These are phyloP conservation scores for Turdus rufiventris DNA, from an alignment of 2,113 vertebrate species.

Conservation along the genomic window DNA sequence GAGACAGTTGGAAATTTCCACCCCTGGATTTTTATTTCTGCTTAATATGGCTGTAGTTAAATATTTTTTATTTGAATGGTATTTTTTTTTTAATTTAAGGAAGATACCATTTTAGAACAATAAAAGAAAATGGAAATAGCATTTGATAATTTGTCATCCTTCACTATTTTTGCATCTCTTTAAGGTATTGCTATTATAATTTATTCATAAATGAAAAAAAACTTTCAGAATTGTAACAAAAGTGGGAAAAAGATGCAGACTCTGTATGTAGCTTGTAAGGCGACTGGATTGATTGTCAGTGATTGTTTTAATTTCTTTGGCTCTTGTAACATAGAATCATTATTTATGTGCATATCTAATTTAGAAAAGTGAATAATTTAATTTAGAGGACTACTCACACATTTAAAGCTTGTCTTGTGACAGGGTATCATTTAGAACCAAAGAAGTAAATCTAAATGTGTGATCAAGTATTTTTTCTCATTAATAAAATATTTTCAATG, in stretches of 20 bases:
- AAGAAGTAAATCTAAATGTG: neutral
- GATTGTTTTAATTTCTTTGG: neutral
- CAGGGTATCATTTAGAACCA: neutral
- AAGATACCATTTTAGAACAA: neutral
- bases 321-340: neutral
- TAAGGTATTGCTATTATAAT: neutral
- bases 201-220: neutral
- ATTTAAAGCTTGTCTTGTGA: neutral
- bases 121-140: neutral
- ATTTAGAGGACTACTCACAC: neutral
- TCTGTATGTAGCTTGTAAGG: neutral
- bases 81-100: neutral
- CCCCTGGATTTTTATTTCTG: neutral
- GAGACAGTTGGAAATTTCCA: neutral
- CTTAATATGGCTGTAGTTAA: neutral
- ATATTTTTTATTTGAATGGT: fast-evolving
- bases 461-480: neutral
- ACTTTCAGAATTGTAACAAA: neutral
- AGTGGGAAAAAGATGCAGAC: neutral
- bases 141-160: neutral
- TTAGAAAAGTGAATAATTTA: neutral
- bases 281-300: neutral
- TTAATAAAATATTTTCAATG: neutral
- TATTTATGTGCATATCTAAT: neutral
- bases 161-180: neutral